phyloP scores from a whole-genome alignment of 2,888 invertebrate species.

The Pardosa pseudoannulata region DNA sequence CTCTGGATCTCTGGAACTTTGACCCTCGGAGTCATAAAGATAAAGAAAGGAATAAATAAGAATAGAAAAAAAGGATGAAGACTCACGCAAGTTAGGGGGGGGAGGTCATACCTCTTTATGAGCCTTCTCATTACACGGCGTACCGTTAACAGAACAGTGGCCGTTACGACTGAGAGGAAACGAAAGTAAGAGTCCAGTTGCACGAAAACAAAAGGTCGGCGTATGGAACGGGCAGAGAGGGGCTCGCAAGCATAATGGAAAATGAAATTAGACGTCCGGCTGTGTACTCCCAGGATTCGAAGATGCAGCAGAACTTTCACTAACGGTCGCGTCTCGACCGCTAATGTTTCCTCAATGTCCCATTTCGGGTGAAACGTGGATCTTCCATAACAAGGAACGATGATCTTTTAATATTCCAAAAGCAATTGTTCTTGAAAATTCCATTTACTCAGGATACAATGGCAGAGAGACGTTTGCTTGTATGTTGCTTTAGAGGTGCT shows the following conservation, averaged over 20 bases:
- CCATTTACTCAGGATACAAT: constrained; percentile 17
- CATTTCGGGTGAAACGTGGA: neutral
- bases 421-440: constrained; percentile 40
- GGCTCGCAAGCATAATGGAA: constrained; percentile 10
- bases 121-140: constrained; percentile 24
- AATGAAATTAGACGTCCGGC: constrained; percentile 28
- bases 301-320: constrained; percentile 20
- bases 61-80: constrained; percentile 18
- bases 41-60: too few species aligned
- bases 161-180: constrained; percentile 31
- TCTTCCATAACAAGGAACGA: neutral
- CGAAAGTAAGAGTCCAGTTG: constrained; percentile 13
- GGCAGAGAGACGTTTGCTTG: neutral
- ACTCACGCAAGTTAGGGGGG: neutral
- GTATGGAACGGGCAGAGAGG: constrained; percentile 26
- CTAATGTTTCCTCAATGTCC: constrained; percentile 9
- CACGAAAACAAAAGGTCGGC: constrained; percentile 36
- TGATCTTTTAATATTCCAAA: constrained; percentile 4
- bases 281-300: constrained; percentile 11
- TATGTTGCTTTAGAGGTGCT: too few species aligned
- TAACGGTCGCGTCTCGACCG: neutral
- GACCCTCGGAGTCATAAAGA: constrained; percentile 20
- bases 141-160: constrained; percentile 37
- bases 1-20: constrained; percentile 31
- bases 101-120: constrained; percentile 13